Percentiles rank a stretch among this genome's conserved stretches.
Conservation (phyloP, 2,888 invertebrate genomes). For the Copidosoma aretas region DNA sequence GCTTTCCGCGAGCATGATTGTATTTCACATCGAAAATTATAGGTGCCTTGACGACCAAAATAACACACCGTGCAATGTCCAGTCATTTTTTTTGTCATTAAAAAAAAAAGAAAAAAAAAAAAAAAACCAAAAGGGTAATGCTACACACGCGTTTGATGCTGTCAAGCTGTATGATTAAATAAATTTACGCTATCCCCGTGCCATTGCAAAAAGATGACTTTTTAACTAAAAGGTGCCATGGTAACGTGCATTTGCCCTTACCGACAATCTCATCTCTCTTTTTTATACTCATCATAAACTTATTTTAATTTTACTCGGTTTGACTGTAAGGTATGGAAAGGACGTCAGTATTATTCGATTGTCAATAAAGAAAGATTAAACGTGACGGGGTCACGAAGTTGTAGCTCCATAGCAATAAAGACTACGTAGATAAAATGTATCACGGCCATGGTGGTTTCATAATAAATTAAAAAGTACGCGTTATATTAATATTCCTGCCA, state of each 20-base stretch:
- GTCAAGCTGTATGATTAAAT: too few relatives aligned
- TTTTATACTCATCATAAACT: conserved; percentile 12
- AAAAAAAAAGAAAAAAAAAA: too few relatives aligned
- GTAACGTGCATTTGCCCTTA: not conserved
- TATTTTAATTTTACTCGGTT: conserved; percentile 24
- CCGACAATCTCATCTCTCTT: not conserved
- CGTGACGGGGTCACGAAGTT: conserved; percentile 46
- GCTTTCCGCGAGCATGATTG: conserved; percentile 29
- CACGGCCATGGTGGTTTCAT: conserved; percentile 55
- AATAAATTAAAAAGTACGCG: conserved; percentile 37
- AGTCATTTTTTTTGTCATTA: too few relatives aligned
- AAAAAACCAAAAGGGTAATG: too few relatives aligned
- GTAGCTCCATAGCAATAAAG: conserved; percentile 53
- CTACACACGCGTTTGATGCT: too few relatives aligned
- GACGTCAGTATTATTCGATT: conserved; percentile 52
- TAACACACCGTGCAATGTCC: not conserved
- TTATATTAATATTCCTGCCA: conserved; percentile 25
- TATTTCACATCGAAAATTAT: conserved; percentile 40
- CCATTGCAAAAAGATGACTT: too few relatives aligned
- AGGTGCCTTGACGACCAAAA: conserved; percentile 39
- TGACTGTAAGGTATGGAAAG: conserved; percentile 4
- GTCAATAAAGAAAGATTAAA: conserved; percentile 46
- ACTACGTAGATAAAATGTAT: conserved; percentile 42
- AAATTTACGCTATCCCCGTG: too few relatives aligned
- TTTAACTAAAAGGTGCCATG: conserved; percentile 8